Evolutionary conservation across 2,888 invertebrate species (phyloP), one percentile per base, ranked within the genome.

Genomic region (Cheiracanthium punctorium): DNA sequence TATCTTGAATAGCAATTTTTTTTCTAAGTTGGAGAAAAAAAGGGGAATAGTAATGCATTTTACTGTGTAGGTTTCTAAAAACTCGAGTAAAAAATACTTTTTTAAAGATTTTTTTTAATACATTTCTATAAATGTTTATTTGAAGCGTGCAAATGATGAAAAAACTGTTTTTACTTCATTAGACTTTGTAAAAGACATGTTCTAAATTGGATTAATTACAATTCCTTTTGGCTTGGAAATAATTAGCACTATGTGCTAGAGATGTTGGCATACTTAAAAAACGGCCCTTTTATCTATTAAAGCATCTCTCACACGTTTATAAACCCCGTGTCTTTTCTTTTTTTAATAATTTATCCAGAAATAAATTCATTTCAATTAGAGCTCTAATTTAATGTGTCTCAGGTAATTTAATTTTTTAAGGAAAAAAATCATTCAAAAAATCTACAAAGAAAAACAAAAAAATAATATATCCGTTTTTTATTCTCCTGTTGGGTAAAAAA

Each of bases 391-490:
- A 70, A 82, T 71, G 52, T 58, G 64, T 29, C 71, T 48, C 64
- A 76, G 70, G 76, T 82, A 82, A 76, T 82, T 79, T 73, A 67
- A 74, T 79, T 84, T 84, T 41, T 69, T 52, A 14, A 33, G 14
- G 32, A n/a, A 67, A 77, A 82, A 73, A 77, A 77, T 29, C 33
- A 20, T 69, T 33, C 28, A 73, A 29, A 20, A 73, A 29, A 30
- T 14, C 28, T 28, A 17, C 71, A 64, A 37, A 33, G 33, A 24
- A 64, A 37, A n/a, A 17, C 48, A 5, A 24, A 33, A 69, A 69
- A 69, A 69, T 69, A 69, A 33, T 69, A 33, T 58, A 20, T 20
- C 24, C 17, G 33, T 33, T 69, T 69, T 69, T 69, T 69, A 20
- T 29, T 33, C 37, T 33, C 7, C 69, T 33, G 7, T 20, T 17